phyloP scores from a whole-genome alignment of 2,797 vertebrate genomes.

The Poecile montanus region DNA sequence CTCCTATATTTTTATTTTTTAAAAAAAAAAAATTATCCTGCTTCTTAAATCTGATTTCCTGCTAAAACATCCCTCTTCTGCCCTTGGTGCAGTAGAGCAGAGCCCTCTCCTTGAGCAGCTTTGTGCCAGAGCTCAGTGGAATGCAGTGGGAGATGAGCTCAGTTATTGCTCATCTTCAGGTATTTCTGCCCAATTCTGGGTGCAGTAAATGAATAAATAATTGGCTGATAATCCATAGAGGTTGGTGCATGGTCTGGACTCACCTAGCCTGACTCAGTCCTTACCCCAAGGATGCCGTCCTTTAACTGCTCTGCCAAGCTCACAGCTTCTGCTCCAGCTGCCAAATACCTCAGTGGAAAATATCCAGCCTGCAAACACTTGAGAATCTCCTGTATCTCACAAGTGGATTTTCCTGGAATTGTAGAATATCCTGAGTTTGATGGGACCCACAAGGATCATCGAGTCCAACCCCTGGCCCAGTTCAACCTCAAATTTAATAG shows the following conservation, averaged over 20 bases:
- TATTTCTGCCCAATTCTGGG: not conserved
- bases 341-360: not conserved
- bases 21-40: not conserved
- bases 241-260: not conserved
- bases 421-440: not conserved
- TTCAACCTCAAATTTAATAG: not conserved
- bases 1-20: not conserved
- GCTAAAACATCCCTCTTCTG: not conserved
- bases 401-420: not conserved
- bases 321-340: not conserved
- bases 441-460: not conserved
- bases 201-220: not conserved
- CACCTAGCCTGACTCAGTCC: not conserved
- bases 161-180: not conserved
- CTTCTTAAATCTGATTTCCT: not conserved
- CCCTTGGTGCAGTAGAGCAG: not conserved
- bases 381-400: not conserved
- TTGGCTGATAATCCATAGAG: accelerated
- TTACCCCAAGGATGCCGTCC: not conserved
- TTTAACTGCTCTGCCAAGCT: not conserved
- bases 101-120: not conserved
- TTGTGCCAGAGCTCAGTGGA: not conserved
- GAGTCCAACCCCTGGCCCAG: not conserved
- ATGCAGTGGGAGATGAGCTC: not conserved
- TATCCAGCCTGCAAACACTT: not conserved